Evolutionary conservation across 2,888 invertebrate genomes (phyloP).

Genomic region (Chrysolina oricalcia): DNA sequence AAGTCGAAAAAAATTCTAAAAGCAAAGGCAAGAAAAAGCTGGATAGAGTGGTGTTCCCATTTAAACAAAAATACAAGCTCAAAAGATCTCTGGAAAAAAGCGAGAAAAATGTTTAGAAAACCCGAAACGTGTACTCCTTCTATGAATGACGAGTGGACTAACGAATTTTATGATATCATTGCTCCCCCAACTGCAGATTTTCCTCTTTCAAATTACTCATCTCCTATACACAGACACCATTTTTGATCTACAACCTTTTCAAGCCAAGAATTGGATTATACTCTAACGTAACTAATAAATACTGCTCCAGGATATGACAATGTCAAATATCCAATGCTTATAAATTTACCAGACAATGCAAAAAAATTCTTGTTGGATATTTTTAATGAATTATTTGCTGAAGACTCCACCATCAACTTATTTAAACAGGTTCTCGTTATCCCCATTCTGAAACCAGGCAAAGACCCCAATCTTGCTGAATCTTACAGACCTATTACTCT

Average conservation of each 20-base stretch:
- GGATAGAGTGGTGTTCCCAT: slow-evolving; percentile 5
- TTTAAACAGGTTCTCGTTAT: slow-evolving; percentile 22
- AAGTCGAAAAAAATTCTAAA: background rate
- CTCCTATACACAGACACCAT: background rate
- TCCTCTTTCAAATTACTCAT: background rate
- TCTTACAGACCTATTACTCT: slow-evolving; percentile 34
- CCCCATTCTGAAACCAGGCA: slow-evolving; percentile 29
- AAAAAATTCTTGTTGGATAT: slow-evolving; percentile 20
- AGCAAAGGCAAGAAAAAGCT: slow-evolving; percentile 10
- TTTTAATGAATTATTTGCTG: slow-evolving; percentile 26
- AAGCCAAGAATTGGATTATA: slow-evolving; percentile 23
- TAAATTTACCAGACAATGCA: slow-evolving; percentile 20
- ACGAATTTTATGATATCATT: slow-evolving; percentile 3
- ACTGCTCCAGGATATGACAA: slow-evolving; percentile 28
- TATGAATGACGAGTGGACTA: background rate
- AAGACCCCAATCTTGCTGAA: slow-evolving; percentile 28
- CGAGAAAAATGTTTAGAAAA: background rate
- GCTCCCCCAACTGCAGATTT: background rate
- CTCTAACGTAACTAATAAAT: slow-evolving; percentile 17
- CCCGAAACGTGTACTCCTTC: background rate
- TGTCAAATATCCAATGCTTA: slow-evolving; percentile 30
- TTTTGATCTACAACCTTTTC: slow-evolving; percentile 6
- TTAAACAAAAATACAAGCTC: slow-evolving; percentile 2
- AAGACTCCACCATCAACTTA: background rate
- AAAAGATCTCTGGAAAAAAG: background rate